A percentile compares a stretch with the other conserved stretches of the same genome.
phyloP scores from a whole-genome alignment of 2,888 invertebrate species.

The Spodoptera picta region DNA sequence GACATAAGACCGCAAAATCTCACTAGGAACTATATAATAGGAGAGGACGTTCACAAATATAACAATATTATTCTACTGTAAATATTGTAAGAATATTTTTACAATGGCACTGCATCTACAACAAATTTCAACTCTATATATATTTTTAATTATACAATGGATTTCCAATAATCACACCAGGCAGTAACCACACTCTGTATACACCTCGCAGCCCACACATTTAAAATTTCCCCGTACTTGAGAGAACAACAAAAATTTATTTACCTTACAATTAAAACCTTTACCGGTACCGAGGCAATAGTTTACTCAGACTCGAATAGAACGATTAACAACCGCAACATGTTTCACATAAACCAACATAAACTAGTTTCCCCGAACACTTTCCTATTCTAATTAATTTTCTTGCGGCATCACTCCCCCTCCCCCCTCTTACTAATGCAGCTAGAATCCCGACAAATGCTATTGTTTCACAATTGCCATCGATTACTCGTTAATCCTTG shows the following conservation, averaged over 20 bases:
- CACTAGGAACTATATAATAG: too few species aligned
- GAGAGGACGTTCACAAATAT: too few species aligned
- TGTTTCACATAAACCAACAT: slow-evolving; percentile 18
- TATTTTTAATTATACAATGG: too few species aligned
- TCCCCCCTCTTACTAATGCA: slow-evolving; percentile 31
- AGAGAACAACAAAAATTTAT: not conserved
- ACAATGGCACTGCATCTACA: too few species aligned
- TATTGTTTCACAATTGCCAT: slow-evolving; percentile 40
- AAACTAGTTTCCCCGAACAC: slow-evolving; percentile 12
- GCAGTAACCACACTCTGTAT: too few species aligned
- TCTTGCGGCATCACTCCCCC: slow-evolving; percentile 13
- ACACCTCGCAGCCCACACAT: too few species aligned
- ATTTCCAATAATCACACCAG: too few species aligned
- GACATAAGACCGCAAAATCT: too few species aligned
- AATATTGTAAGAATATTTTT: too few species aligned
- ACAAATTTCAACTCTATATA: too few species aligned
- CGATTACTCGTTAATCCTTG: slow-evolving; percentile 44
- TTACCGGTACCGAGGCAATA: not conserved
- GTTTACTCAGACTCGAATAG: slow-evolving; percentile 1
- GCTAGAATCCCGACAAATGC: slow-evolving; percentile 30
- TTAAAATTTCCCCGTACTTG: not conserved
- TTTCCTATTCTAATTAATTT: slow-evolving; percentile 41
- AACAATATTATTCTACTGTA: too few species aligned
- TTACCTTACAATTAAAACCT: not conserved
- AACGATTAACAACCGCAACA: slow-evolving; percentile 17